Conservation (phyloP, 2,797 vertebrate species). For the Chelonia mydas region DNA sequence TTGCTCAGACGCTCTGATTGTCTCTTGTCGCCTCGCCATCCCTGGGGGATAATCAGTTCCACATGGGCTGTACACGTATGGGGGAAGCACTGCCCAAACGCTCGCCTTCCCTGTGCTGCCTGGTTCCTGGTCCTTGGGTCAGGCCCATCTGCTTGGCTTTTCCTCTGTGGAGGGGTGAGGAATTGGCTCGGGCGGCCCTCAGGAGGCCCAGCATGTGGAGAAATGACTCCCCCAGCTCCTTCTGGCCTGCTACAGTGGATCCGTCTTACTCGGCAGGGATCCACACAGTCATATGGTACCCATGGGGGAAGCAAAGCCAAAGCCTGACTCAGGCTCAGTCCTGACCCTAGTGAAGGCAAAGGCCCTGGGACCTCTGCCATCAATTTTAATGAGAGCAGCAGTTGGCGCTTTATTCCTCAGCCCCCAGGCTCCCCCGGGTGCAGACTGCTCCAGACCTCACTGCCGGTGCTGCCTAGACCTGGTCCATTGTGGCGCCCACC, state of each 20-base stretch:
- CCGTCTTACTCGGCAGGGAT: not conserved
- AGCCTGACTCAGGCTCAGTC: not conserved
- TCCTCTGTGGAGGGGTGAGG: not conserved
- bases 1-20: not conserved
- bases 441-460: not conserved
- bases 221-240: not conserved
- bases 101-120: not conserved
- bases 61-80: fast-evolving
- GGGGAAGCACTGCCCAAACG: not conserved
- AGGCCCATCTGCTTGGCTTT: not conserved
- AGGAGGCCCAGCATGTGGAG: not conserved
- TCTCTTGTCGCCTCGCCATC: fast-evolving
- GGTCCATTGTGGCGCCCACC: not conserved
- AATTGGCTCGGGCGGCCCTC: not conserved
- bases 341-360: not conserved
- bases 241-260: not conserved
- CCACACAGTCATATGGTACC: not conserved
- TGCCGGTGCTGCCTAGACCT: not conserved
- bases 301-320: not conserved
- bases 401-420: not conserved
- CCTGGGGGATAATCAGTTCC: not conserved
- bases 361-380: not conserved
- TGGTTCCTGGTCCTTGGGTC: not conserved
- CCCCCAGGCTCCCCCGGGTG: too few relatives aligned
- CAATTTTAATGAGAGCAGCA: not conserved